Evolutionary conservation across 2,113 vertebrate species (phyloP).

Genomic region (Pelecanoides urinatrix): DNA sequence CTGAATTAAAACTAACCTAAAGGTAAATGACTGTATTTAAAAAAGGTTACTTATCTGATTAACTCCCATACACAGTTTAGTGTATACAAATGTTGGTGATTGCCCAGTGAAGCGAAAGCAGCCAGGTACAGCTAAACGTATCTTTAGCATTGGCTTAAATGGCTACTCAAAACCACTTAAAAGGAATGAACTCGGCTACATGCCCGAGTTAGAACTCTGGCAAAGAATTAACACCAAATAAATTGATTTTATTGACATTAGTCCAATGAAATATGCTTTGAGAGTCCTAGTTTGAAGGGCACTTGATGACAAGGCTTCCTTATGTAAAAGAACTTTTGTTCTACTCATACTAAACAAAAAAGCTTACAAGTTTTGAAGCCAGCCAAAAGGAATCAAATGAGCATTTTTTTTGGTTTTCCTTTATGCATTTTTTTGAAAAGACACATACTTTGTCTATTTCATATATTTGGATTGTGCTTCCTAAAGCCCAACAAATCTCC

Average conservation of each 20-base stretch:
- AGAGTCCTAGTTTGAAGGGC: background rate
- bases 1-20: background rate
- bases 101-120: background rate
- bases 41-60: background rate
- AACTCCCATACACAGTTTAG: background rate
- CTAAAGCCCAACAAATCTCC: background rate
- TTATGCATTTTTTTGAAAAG: background rate
- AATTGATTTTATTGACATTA: background rate
- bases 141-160: background rate
- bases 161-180: background rate
- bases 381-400: background rate
- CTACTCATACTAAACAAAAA: background rate
- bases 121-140: background rate
- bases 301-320: background rate
- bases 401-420: background rate
- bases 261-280: background rate
- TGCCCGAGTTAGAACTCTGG: background rate
- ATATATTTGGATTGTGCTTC: background rate
- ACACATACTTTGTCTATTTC: background rate
- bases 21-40: background rate
- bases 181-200: background rate
- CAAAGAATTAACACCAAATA: background rate
- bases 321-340: background rate
- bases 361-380: background rate
- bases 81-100: fast-evolving